A percentile compares a stretch with the other conserved stretches of the same genome.
phyloP scores from a whole-genome alignment of 2,797 vertebrate genomes.

The Poeciliopsis presidionis region DNA sequence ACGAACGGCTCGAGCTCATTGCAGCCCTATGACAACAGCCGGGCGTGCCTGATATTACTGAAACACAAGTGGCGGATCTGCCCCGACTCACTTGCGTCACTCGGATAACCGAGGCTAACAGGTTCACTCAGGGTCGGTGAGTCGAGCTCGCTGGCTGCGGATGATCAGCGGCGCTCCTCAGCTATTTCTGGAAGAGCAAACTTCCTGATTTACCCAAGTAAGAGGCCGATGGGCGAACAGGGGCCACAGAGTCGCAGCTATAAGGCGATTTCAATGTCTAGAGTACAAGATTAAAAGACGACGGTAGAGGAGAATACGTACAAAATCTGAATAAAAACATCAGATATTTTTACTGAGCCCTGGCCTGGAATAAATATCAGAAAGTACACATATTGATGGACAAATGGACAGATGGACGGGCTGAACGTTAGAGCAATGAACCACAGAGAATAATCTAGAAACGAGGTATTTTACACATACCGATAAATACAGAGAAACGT shows the following conservation, averaged over 20 bases:
- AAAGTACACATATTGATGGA: background rate
- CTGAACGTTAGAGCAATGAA: background rate
- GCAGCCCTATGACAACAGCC: constrained; percentile 61
- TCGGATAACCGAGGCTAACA: constrained; percentile 52
- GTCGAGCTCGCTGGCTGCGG: constrained; percentile 29
- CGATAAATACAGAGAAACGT: background rate
- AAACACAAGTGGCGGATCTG: constrained; percentile 70
- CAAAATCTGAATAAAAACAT: background rate
- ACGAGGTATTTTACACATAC: background rate
- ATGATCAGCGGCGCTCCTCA: background rate
- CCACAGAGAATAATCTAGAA: background rate
- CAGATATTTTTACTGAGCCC: background rate
- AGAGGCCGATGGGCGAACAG: constrained; percentile 14
- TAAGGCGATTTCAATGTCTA: constrained; percentile 20
- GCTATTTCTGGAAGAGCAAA: constrained; percentile 17
- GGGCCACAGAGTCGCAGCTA: constrained; percentile 20
- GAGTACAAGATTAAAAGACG: constrained; percentile 16
- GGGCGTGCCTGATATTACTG: constrained; percentile 69
- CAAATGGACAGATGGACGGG: background rate
- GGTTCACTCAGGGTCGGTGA: constrained; percentile 42
- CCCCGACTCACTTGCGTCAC: constrained; percentile 68
- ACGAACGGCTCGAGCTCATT: constrained; percentile 21
- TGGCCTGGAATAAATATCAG: background rate
- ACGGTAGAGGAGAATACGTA: background rate
- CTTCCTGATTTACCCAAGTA: constrained; percentile 20